phyloP scores from a whole-genome alignment of 2,888 invertebrate genomes.

The Tortrix viridana region DNA sequence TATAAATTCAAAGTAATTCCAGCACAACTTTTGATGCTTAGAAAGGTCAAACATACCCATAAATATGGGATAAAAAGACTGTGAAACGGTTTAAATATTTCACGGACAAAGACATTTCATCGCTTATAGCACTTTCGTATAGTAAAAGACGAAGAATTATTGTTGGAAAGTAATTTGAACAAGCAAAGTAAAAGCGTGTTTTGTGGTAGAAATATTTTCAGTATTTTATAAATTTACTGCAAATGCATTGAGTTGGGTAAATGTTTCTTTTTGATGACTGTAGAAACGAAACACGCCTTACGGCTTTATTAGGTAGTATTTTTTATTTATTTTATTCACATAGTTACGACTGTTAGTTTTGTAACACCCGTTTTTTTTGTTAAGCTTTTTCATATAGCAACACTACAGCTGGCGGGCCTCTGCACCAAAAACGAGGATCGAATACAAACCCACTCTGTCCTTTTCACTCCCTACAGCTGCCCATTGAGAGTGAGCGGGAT shows the following conservation, averaged over 20 bases:
- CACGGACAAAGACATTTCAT: not conserved
- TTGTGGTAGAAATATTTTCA: not conserved
- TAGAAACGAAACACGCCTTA: no score
- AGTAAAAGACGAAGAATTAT: not conserved
- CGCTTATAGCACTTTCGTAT: not conserved
- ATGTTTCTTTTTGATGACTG: not conserved
- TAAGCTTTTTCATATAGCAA: no score
- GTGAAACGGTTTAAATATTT: constrained; percentile 20
- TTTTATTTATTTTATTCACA: no score
- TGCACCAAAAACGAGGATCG: no score
- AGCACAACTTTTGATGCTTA: constrained; percentile 11
- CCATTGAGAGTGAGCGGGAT: no score
- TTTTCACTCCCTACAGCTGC: no score
- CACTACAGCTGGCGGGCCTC: no score
- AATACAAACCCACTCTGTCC: no score
- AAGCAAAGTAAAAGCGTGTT: not conserved
- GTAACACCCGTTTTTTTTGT: no score
- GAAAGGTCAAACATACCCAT: constrained; percentile 19
- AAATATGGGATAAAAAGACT: constrained; percentile 23
- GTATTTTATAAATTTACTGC: no score
- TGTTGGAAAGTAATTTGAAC: constrained; percentile 10
- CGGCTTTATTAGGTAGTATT: no score
- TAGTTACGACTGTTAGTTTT: no score
- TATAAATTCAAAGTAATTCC: constrained; percentile 17
- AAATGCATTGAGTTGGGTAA: not conserved